phyloP scores from a whole-genome alignment of 2,888 invertebrate species.

The Clusia tigrina region DNA sequence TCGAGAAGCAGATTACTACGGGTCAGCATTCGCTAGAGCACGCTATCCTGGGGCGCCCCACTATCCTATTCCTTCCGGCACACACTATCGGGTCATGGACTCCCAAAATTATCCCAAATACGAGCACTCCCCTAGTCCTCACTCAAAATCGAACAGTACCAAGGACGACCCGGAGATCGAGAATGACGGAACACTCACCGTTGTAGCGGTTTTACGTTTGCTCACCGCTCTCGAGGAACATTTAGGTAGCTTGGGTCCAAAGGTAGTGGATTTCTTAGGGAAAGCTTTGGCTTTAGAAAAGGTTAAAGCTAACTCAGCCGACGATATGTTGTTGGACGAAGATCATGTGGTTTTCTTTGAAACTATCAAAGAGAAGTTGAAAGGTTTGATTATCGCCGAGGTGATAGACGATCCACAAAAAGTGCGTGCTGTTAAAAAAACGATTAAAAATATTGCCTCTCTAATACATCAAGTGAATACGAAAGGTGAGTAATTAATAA shows the following conservation, averaged over 20 bases:
- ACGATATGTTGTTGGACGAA: conserved; percentile 76
- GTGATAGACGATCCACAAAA: conserved; percentile 69
- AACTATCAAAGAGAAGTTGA: conserved; percentile 85
- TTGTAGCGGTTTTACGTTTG: conserved; percentile 75
- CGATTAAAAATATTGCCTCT: conserved; percentile 79
- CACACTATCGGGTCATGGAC: conserved; percentile 55
- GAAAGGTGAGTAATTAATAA: conserved; percentile 62
- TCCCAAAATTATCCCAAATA: conserved; percentile 60
- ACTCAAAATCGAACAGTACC: conserved; percentile 31
- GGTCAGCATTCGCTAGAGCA: conserved; percentile 21
- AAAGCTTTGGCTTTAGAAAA: conserved; percentile 82
- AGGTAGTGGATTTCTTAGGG: conserved; percentile 78
- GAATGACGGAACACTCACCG: conserved; percentile 66
- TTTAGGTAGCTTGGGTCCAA: conserved; percentile 84
- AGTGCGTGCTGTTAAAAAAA: conserved; percentile 75
- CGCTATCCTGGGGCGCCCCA: conserved; percentile 31
- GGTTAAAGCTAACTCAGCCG: conserved; percentile 75
- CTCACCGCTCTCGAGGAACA: conserved; percentile 84
- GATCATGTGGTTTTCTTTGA: conserved; percentile 80
- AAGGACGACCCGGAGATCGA: conserved; percentile 42
- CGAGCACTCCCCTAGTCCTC: conserved; percentile 39
- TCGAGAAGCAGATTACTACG: conserved; percentile 22
- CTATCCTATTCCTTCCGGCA: conserved; percentile 33
- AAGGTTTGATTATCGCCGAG: conserved; percentile 78
- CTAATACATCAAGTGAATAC: conserved; percentile 74